Evolutionary conservation across 2,888 invertebrate genomes (phyloP).

Genomic region (Caenorhabditis uteleia): DNA sequence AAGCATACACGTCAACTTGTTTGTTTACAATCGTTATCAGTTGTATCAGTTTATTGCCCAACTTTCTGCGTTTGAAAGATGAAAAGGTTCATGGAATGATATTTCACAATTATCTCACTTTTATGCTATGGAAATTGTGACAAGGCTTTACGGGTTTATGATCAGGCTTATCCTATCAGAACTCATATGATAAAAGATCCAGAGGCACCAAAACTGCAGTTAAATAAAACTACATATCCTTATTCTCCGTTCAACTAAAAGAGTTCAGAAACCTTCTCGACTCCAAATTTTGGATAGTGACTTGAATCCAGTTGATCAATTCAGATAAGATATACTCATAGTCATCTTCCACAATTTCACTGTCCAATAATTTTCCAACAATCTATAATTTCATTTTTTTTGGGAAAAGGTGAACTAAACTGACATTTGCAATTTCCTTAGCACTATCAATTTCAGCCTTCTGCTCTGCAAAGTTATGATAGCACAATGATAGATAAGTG

Average conservation of each 20-base stretch:
- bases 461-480: constrained; percentile 98
- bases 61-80: no score
- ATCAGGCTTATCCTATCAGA: no score
- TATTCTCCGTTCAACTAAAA: constrained; percentile 89
- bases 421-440: constrained; percentile 91
- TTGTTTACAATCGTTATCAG: no score
- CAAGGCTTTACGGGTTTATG: no score
- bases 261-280: constrained; percentile 84
- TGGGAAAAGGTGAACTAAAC: constrained; percentile 4
- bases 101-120: no score
- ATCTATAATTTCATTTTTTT: constrained; percentile 77
- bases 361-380: constrained; percentile 92
- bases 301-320: constrained; percentile 89
- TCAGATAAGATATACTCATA: constrained; percentile 85
- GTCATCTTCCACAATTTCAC: constrained; percentile 86
- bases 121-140: no score
- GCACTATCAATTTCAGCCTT: constrained; percentile 98
- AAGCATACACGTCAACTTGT: no score
- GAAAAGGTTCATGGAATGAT: no score
- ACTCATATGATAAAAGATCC: no score
- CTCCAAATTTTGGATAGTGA: constrained; percentile 78
- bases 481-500: constrained; percentile 97
- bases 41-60: no score
- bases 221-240: constrained; percentile 85
- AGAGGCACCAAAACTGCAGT: no score